Evolutionary conservation across 2,113 vertebrate species (phyloP).

Genomic region (Struthio camelus): DNA sequence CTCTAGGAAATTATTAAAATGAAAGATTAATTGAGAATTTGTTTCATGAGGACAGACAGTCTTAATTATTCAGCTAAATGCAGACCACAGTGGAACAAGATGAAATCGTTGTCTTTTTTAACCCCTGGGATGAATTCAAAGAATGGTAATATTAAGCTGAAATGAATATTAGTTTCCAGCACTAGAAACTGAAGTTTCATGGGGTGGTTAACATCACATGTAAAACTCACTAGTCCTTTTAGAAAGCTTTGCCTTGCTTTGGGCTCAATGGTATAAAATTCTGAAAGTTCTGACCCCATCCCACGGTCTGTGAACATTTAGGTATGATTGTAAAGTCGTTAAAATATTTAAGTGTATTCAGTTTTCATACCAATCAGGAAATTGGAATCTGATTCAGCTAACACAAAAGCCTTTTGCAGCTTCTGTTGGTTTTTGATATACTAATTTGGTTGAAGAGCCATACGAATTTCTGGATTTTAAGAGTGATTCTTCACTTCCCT

Average conservation of each 20-base stretch:
- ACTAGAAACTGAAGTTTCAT: not conserved
- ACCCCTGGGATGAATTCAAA: not conserved
- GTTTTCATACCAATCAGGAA: not conserved
- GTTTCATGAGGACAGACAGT: not conserved
- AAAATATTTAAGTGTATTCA: not conserved
- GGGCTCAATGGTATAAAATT: not conserved
- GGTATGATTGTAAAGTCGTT: not conserved
- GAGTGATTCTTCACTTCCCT: not conserved
- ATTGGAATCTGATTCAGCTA: not conserved
- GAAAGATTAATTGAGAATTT: conserved; percentile 5
- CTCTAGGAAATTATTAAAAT: not conserved
- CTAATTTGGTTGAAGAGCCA: not conserved
- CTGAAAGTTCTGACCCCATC: not conserved
- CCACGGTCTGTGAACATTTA: not conserved
- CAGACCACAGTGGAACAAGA: not conserved
- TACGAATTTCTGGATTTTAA: not conserved
- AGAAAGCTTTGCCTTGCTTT: not conserved
- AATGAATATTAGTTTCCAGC: not conserved
- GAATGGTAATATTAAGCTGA: not conserved
- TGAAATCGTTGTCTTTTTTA: not conserved
- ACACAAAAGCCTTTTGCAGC: not conserved
- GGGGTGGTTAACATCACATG: not conserved
- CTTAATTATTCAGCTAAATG: not conserved
- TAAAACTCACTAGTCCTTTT: not conserved
- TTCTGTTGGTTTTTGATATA: not conserved